These are phyloP conservation scores for Hyles euphorbiae DNA, from an alignment of 1,140 invertebrate species.

Conservation along the genomic window DNA sequence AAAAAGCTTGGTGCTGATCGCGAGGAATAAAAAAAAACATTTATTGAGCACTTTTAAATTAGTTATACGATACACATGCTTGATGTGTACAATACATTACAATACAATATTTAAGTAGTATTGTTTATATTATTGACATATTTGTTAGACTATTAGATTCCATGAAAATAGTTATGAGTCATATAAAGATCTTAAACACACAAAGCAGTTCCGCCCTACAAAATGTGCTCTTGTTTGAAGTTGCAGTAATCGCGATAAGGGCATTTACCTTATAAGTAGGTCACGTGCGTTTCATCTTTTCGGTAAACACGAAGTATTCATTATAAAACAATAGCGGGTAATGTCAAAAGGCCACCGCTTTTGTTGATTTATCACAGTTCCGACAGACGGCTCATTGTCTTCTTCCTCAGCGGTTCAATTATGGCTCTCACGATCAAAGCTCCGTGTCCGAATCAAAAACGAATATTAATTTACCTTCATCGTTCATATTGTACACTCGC, in stretches of 20 bases:
- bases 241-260: conserved; percentile 2
- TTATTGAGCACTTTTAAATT: no score
- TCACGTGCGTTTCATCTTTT: conserved; percentile 6
- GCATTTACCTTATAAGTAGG: conserved; percentile 5
- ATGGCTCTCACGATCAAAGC: conserved; percentile 41
- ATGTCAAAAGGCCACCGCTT: conserved; percentile 52
- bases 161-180: no score
- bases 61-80: no score
- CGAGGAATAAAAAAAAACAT: no score
- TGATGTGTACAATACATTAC: no score
- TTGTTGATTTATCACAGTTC: conserved; percentile 52
- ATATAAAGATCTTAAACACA: neutral
- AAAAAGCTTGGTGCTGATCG: no score
- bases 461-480: conserved; percentile 6
- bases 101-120: no score
- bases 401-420: conserved; percentile 32
- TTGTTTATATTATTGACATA: no score
- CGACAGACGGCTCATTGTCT: conserved; percentile 47
- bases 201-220: neutral
- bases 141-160: no score
- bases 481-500: neutral
- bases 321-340: conserved; percentile 46
- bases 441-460: neutral
- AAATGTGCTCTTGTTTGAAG: neutral
- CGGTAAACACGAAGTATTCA: conserved; percentile 21